Evolutionary conservation across 35 echinoderm and acorn worm species (phyloP), one percentile per base, ranked within the genome.

Genomic region (Hemicentrotus pulcherrimus): DNA sequence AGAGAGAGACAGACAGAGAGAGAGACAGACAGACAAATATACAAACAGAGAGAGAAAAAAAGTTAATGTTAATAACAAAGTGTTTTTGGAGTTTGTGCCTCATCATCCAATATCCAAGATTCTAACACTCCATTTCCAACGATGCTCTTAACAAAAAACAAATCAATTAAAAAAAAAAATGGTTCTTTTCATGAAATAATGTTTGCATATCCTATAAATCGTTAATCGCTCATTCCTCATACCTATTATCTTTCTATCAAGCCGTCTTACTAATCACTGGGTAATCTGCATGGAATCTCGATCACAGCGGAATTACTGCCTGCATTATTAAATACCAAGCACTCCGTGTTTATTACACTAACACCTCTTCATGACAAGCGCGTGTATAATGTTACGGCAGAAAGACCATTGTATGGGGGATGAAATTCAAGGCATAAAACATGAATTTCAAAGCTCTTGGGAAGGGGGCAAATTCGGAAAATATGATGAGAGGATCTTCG

Each of bases 261-360:
- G 65, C 22, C 28, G 28, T 78, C 65, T 4, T 22, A n/a, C 16
- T 78, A 28, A 78, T 78, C 65, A 78, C 18, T 7, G 6, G 65
- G 65, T 18, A 78, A 78, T 78, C 65, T 28, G 24, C 65, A 78
- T n/a, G 65, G 65, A 78, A 78, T 78, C 65, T 78, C 65, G 22
- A 78, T 78, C 28, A 22, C 65, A 78, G 19, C 65, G 28, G 65
- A 78, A 78, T 78, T 78, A 78, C 22, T 6, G 22, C 28, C 65
- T 78, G 65, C 19, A 78, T 78, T 78, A 78, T 78, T 78, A 78
- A 78, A n/a, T n/a, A 78, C 22, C 65, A 78, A 78, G 65, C 65
- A 78, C 19, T 22, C 19, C 10, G 2, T 28, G 65, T 6, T 78
- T 78, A 78, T 78, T 78, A 78, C 65, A 78, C 65, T 28, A 28